These are phyloP conservation scores for Cecropterus lyciades DNA, from an alignment of 1,140 invertebrate genomes.

Conservation along the genomic window DNA sequence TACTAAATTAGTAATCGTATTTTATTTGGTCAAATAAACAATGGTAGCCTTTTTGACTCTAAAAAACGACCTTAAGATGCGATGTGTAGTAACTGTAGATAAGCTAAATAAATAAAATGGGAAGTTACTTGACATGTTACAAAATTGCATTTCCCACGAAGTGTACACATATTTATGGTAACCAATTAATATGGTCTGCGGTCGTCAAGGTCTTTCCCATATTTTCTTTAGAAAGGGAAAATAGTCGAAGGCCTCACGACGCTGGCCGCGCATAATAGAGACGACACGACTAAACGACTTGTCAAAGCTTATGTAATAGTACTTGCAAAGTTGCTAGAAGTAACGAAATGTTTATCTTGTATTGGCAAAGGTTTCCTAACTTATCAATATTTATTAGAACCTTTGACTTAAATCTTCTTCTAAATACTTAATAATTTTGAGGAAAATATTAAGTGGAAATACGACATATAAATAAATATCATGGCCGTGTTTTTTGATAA, in stretches of 20 bases:
- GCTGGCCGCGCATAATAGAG: slow-evolving; percentile 36
- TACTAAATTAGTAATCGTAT: too few species aligned
- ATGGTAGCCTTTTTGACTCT: background rate
- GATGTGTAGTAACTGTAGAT: background rate
- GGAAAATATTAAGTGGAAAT: too few species aligned
- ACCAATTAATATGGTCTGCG: slow-evolving; percentile 30
- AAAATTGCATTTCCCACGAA: slow-evolving; percentile 39
- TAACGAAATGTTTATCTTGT: slow-evolving; percentile 28
- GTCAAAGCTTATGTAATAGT: slow-evolving; percentile 37
- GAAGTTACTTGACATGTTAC: slow-evolving; percentile 32
- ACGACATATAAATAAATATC: too few species aligned
- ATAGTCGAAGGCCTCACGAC: slow-evolving; percentile 31
- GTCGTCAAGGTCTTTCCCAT: slow-evolving; percentile 11
- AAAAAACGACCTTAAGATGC: background rate
- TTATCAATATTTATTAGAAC: background rate
- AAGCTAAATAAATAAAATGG: slow-evolving; percentile 14
- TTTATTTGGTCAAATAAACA: too few species aligned
- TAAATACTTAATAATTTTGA: too few species aligned
- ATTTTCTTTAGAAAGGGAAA: slow-evolving; percentile 31
- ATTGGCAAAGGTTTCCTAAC: slow-evolving; percentile 7
- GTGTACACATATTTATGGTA: slow-evolving; percentile 32
- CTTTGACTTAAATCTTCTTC: background rate
- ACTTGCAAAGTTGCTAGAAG: slow-evolving; percentile 31
- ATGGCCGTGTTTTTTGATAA: too few species aligned
- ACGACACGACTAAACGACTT: slow-evolving; percentile 40